Evolutionary conservation across 2,113 vertebrate genomes (phyloP).

Genomic region (Trogon melanurus): DNA sequence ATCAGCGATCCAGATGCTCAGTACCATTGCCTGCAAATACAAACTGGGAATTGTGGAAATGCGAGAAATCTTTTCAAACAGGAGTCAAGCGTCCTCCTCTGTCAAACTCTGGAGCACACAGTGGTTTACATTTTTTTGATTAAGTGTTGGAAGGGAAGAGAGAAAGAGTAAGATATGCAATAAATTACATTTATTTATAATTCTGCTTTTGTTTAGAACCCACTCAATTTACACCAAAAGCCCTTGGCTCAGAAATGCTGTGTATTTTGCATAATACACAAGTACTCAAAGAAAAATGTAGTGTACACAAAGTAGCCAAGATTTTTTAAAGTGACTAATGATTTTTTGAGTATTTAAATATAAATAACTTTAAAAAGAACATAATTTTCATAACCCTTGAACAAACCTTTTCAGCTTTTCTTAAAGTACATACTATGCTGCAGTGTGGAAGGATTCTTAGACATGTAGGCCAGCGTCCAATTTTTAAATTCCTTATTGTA

Average conservation of each 20-base stretch:
- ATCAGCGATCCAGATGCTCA: background rate
- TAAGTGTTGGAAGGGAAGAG: background rate
- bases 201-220: background rate
- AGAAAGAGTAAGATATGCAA: background rate
- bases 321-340: constrained; percentile 36
- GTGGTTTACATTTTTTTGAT: background rate
- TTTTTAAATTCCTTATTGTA: background rate
- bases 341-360: constrained; percentile 26
- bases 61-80: background rate
- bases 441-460: background rate
- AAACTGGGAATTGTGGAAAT: background rate
- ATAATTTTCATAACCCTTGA: background rate
- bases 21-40: background rate
- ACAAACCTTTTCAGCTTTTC: background rate
- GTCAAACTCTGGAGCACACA: background rate
- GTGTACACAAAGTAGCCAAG: background rate
- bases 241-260: constrained; percentile 7
- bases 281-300: constrained; percentile 1
- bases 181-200: constrained; percentile 30
- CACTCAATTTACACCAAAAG: constrained; percentile 2
- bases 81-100: background rate
- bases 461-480: background rate
- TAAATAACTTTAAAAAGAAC: constrained; percentile 20
- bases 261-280: background rate
- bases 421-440: background rate